These are phyloP conservation scores for Pseudococcus longispinus DNA, from an alignment of 2,888 invertebrate genomes.

Conservation along the genomic window DNA sequence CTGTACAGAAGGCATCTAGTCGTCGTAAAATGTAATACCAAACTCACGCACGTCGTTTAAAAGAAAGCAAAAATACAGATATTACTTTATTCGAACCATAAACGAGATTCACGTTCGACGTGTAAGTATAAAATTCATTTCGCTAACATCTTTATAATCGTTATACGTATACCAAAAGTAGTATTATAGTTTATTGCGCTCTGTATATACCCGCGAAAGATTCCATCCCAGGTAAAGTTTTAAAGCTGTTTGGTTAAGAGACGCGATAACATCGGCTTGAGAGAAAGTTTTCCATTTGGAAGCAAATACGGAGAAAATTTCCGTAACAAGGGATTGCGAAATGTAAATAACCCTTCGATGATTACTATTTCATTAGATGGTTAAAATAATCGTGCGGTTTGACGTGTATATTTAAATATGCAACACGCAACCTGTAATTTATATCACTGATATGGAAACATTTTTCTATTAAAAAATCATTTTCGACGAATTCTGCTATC, in stretches of 20 bases:
- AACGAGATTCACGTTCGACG: neutral
- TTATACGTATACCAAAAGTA: neutral
- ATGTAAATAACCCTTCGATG: constrained; percentile 26
- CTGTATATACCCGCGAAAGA: neutral
- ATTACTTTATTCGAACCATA: neutral
- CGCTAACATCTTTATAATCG: constrained; percentile 14
- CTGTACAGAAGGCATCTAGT: no score
- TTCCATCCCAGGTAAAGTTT: constrained; percentile 2
- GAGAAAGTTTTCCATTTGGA: constrained; percentile 24
- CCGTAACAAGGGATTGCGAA: constrained; percentile 34
- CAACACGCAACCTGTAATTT: constrained; percentile 28
- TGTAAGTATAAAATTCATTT: neutral
- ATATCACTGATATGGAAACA: neutral
- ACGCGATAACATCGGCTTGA: constrained; percentile 28
- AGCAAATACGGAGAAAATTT: constrained; percentile 28
- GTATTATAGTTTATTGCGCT: neutral
- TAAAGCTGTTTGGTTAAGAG: constrained; percentile 26
- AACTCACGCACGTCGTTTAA: no score
- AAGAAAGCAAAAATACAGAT: neutral
- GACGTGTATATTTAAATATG: constrained; percentile 28
- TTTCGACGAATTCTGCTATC: neutral
- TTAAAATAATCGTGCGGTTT: constrained; percentile 28
- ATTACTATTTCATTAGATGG: constrained; percentile 34
- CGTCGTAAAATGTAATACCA: no score
- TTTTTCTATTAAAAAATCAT: neutral